Evolutionary conservation across 2,888 invertebrate genomes (phyloP), one percentile per base, ranked within the genome.

Genomic region (Amphipyra tragopoginis): DNA sequence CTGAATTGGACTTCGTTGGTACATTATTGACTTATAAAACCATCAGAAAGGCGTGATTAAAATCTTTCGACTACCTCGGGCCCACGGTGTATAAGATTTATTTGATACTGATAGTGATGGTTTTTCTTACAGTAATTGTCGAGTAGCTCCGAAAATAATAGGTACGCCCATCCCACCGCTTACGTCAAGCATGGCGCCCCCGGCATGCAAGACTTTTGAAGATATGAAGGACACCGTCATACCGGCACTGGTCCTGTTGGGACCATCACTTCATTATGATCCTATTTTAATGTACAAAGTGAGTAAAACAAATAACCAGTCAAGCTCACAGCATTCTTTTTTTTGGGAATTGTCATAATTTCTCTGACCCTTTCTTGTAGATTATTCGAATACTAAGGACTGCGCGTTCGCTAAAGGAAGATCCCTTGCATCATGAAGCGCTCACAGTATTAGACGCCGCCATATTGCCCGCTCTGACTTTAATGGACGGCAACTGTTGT

Each of bases 401-500:
- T 9, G 87, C 94, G 0, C 88, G 91, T 7, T 84, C 86, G 7
- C 75, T 86, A 13, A 80, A 89, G 52, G 92, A 89, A 42, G 96
- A 96, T 79, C 95, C 95, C 9, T 91, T 98, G 43, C 97, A 98
- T 86, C 97, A 97, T 82, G 98, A 98, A 72, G 97, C 98, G 43
- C 91, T 99, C 57, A 97, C 97, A 5, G 95, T 99, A 48, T 92
- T 99, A 60, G 99, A 99, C 86, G 96, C 98, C 45, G 97, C 98
- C 1, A 96, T 99, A 66, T 91, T 99, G 66, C 99, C 99, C 0
- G 96, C 98, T 0, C 94, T 99, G 21, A 98, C 98, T 0, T 96
- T 98, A 79, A 96, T 99, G 95, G 98, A 98, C 75, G 97, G 98
- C 80, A 99, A 99, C 91, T 99, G 99, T 87, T 98, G 98, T 78